Conservation (phyloP, 2,113 vertebrate species). For the Chlorodrepanis virens region DNA sequence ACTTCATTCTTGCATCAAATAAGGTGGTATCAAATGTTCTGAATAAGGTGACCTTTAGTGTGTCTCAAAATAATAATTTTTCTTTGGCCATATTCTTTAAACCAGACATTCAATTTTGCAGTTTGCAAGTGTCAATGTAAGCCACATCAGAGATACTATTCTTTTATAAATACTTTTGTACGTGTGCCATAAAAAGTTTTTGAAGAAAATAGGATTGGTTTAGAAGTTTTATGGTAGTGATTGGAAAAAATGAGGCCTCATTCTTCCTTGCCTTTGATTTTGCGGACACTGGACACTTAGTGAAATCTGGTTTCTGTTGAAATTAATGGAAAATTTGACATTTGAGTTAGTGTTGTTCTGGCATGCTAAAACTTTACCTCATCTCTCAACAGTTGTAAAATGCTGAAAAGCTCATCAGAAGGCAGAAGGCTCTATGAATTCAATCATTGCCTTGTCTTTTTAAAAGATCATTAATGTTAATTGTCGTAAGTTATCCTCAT, state of each 20-base stretch:
- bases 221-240: background rate
- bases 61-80: background rate
- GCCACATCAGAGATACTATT: background rate
- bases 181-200: background rate
- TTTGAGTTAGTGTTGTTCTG: background rate
- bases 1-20: background rate
- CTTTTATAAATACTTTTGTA: background rate
- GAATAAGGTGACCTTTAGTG: background rate
- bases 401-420: background rate
- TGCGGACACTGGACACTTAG: background rate
- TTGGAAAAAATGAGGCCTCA: background rate
- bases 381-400: background rate
- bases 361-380: background rate
- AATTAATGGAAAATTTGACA: background rate
- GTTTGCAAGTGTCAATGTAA: background rate
- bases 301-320: background rate
- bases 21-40: background rate
- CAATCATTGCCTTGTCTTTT: background rate
- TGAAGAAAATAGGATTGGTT: background rate
- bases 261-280: background rate
- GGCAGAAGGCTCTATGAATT: background rate
- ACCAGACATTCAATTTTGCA: background rate
- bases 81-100: background rate
- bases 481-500: background rate
- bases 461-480: background rate